Percentiles rank a stretch among this genome's conserved stretches.
Conservation (phyloP, 2,113 vertebrate genomes). For the Peromyscus californicus region DNA sequence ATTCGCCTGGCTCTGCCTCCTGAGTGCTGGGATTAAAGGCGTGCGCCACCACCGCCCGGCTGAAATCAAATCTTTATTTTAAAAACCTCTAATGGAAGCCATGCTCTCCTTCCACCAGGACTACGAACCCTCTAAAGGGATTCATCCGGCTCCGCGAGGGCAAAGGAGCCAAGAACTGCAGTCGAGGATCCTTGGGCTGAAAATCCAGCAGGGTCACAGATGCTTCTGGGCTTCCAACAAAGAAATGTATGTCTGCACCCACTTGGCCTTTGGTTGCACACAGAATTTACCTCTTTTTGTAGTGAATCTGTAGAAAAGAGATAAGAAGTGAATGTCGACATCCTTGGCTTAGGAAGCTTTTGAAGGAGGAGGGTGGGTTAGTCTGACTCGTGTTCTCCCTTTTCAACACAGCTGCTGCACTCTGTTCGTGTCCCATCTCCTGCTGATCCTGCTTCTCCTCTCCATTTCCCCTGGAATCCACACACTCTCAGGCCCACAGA, state of each 20-base stretch:
- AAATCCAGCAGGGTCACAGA: background rate
- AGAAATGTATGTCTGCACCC: conserved; percentile 74
- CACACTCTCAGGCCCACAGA: accelerated
- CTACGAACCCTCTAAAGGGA: background rate
- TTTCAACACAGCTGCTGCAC: background rate
- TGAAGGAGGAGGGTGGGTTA: background rate
- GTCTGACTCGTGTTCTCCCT: background rate
- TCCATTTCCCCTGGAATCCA: background rate
- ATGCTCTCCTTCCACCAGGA: too few species aligned
- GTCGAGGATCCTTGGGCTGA: background rate
- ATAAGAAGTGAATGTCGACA: background rate
- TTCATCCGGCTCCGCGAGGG: background rate
- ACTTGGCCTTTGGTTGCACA: conserved; percentile 10
- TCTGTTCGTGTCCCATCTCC: background rate
- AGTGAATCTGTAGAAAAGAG: conserved; percentile 78
- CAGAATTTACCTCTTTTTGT: conserved; percentile 70
- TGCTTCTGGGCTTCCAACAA: background rate
- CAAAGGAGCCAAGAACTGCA: background rate
- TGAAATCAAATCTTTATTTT: background rate
- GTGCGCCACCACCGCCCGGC: too few species aligned
- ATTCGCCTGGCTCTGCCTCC: too few species aligned
- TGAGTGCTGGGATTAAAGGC: too few species aligned
- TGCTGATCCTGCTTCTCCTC: background rate
- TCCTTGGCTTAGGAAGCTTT: background rate
- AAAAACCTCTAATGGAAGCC: background rate